Conservation (phyloP, 1,140 invertebrate genomes). For the Bombus sibiricus region DNA sequence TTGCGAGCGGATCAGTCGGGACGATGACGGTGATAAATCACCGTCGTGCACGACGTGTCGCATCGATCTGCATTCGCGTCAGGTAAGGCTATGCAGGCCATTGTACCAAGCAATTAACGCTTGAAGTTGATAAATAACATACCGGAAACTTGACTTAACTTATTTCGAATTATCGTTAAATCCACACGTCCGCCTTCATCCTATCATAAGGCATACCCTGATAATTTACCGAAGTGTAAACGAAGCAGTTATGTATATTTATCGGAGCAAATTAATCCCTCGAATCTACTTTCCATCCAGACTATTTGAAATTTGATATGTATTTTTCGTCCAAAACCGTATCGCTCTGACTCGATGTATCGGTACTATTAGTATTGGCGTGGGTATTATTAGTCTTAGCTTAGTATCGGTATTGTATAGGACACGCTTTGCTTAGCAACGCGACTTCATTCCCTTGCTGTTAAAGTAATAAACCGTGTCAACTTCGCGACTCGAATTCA, state of each 20-base stretch:
- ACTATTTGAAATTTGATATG: not conserved
- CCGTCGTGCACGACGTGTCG: constrained; percentile 6
- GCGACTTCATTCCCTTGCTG: not conserved
- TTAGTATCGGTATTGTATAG: not conserved
- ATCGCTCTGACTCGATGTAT: not conserved
- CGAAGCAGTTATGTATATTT: not conserved
- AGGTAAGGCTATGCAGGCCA: constrained; percentile 28
- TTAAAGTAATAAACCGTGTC: constrained; percentile 11
- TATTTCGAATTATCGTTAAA: constrained; percentile 50
- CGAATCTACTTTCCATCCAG: not conserved
- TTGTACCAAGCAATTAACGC: constrained; percentile 53
- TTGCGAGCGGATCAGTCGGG: constrained; percentile 56
- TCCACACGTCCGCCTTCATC: not conserved
- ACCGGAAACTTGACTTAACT: constrained; percentile 49
- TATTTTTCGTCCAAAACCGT: not conserved
- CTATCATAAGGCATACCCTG: not conserved
- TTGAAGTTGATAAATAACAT: constrained; percentile 63
- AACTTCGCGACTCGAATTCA: constrained; percentile 12
- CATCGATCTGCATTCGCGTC: constrained; percentile 53
- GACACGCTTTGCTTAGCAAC: not conserved
- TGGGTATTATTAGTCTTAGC: no score
- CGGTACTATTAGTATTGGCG: accelerated
- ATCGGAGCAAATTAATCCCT: not conserved
- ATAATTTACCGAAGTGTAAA: not conserved
- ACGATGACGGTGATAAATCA: constrained; percentile 67